Base-by-base conservation (phyloP, 2,888 invertebrate genomes). In the Metopia argyrocephala region DNA sequence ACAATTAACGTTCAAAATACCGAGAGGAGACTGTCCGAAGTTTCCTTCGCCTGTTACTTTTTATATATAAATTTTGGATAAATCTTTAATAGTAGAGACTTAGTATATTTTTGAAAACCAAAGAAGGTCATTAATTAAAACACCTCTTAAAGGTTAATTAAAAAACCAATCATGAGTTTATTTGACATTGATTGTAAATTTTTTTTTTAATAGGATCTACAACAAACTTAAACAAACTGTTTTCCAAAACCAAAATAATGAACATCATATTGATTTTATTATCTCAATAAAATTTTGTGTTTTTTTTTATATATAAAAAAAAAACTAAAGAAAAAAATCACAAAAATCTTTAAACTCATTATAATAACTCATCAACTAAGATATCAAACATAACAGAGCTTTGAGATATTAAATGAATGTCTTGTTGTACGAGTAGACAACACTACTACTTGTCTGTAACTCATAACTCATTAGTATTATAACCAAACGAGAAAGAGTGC, bases 221-320 rank as follows among this genome's bases (percentile, higher is more conserved):
- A 68, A 52, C n/a, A 20, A 23, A 18, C 20, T 23, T 9, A 65
- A 9, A 23, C 12, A 15, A 38, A 38, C 38, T 38, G 15, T 12
- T 38, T 38, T 38, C 15, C 4, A 23, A 50, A 59, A 12, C 4
- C 20, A 25, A 59, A 68, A 66, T 86, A 87, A 87, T 86, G 86
- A 87, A 87, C 86, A 87, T 88, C 86, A 86, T 88, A 86, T 87
- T 87, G 88, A 88, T 87, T 88, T 89, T 88, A 89, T 88, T 89
- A 87, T 85, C 85, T 86, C 86, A 88, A 89, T 88, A 88, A 88
- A 89, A 89, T 89, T 87, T 89, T 88, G 89, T 88, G 86, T 86
- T 87, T 88, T 87, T 70, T 62, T 56, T 69, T 69, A 62, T n/a
- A 23, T 56, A 56, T 45, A 48, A 52, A 18, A 48, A 6, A 20